These are phyloP conservation scores for Phataginus tetradactyla DNA, from an alignment of 2,797 vertebrate genomes.

Conservation along the genomic window DNA sequence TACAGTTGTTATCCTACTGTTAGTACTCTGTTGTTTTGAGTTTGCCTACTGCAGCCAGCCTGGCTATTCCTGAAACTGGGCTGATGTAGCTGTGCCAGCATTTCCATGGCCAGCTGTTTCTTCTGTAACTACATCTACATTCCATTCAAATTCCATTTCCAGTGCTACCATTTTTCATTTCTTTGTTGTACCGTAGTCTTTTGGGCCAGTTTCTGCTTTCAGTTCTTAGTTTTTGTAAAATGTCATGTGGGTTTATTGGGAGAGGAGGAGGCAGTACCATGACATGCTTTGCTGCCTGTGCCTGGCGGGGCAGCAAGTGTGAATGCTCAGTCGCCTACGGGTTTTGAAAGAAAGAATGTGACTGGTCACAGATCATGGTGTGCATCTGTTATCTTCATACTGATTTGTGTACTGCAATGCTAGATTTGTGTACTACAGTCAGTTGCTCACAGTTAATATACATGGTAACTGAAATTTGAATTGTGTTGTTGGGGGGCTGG, in stretches of 20 bases:
- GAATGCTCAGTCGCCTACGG: neutral
- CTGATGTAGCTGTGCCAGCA: neutral
- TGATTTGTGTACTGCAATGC: neutral
- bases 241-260: neutral
- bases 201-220: conserved; percentile 24
- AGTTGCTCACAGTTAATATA: neutral
- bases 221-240: conserved; percentile 12
- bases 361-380: neutral
- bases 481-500: neutral
- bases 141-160: neutral
- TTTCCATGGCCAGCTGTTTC: neutral
- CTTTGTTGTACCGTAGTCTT: neutral
- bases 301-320: neutral
- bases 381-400: neutral
- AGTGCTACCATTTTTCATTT: neutral
- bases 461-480: neutral
- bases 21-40: neutral
- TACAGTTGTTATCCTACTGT: neutral
- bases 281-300: neutral
- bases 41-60: neutral
- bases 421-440: neutral
- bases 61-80: neutral
- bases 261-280: neutral
- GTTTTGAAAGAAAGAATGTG: neutral
- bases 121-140: neutral